Percentiles rank a stretch among this genome's conserved stretches.
phyloP scores from a whole-genome alignment of 1,140 invertebrate genomes.

The Phocides pigmalion region DNA sequence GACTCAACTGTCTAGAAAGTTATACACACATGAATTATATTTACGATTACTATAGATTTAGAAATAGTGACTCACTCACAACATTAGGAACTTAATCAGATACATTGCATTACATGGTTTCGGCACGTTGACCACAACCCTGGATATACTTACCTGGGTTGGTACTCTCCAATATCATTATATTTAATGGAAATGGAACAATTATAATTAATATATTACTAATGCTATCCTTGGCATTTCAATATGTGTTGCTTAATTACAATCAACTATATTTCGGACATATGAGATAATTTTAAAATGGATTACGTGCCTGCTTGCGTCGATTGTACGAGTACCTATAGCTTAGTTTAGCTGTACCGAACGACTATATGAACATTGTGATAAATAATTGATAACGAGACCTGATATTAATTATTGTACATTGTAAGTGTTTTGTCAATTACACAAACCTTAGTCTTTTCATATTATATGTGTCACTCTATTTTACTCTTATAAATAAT shows the following conservation, averaged over 20 bases:
- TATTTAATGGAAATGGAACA: too few relatives aligned
- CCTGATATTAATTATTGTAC: too few relatives aligned
- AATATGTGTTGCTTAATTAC: slow-evolving; percentile 17
- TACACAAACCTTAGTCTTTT: too few relatives aligned
- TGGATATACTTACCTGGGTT: slow-evolving; percentile 3
- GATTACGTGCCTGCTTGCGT: neutral
- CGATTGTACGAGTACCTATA: too few relatives aligned
- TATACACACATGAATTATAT: neutral
- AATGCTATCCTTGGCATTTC: slow-evolving; percentile 17
- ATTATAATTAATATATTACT: slow-evolving; percentile 9
- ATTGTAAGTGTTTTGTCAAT: too few relatives aligned
- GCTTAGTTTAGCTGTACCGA: too few relatives aligned
- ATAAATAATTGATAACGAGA: too few relatives aligned
- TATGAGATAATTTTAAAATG: slow-evolving; percentile 2
- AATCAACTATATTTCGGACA: too few relatives aligned
- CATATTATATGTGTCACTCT: too few relatives aligned
- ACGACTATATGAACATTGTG: too few relatives aligned
- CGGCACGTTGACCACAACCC: neutral
- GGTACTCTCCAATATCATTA: slow-evolving; percentile 13
- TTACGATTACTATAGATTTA: neutral
- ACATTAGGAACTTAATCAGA: slow-evolving; percentile 4
- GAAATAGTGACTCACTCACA: neutral
- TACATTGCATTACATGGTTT: slow-evolving; percentile 5
- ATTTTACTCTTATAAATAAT: too few relatives aligned
- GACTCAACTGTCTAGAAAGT: too few relatives aligned